phyloP scores from a whole-genome alignment of 2,113 vertebrate species.

The Oxygymnocypris stewartii region DNA sequence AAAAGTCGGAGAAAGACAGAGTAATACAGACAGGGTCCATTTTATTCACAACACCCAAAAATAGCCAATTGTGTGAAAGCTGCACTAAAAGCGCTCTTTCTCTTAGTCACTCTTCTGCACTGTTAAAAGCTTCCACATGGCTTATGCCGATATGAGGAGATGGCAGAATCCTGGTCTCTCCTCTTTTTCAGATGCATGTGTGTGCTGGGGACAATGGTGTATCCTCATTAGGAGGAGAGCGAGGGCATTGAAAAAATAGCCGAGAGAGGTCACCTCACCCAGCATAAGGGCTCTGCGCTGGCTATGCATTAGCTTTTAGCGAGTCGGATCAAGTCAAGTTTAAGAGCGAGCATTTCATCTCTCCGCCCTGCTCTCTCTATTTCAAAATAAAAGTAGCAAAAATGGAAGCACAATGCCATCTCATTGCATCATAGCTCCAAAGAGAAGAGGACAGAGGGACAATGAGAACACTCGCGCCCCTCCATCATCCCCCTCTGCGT shows the following conservation, averaged over 20 bases:
- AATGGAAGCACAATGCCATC: slow-evolving; percentile 78
- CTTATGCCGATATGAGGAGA: slow-evolving; percentile 48
- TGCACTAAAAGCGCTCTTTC: slow-evolving; percentile 58
- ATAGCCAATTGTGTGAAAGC: slow-evolving; percentile 53
- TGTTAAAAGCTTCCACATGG: slow-evolving; percentile 65
- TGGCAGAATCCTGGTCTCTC: slow-evolving; percentile 26
- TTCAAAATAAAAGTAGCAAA: slow-evolving; percentile 79
- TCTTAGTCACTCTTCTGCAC: slow-evolving; percentile 55
- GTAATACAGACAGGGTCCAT: slow-evolving; percentile 49
- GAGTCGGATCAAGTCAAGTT: slow-evolving; percentile 82
- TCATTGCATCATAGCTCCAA: slow-evolving; percentile 82
- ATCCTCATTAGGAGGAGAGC: slow-evolving; percentile 57
- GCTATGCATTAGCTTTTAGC: slow-evolving; percentile 84
- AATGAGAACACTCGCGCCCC: slow-evolving; percentile 67
- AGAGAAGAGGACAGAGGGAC: slow-evolving; percentile 64
- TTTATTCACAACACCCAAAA: slow-evolving; percentile 53
- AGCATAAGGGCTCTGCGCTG: slow-evolving; percentile 71
- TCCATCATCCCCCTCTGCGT: slow-evolving; percentile 29
- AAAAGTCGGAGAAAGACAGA: neutral
- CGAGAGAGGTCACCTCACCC: slow-evolving; percentile 66
- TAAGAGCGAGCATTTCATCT: slow-evolving; percentile 74
- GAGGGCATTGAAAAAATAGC: slow-evolving; percentile 43
- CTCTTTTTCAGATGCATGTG: slow-evolving; percentile 54
- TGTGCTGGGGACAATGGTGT: slow-evolving; percentile 56
- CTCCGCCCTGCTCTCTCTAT: slow-evolving; percentile 65